Percentiles rank a stretch among this genome's conserved stretches.
Conservation (phyloP, 2,888 invertebrate genomes). For the Bombylius discolor region DNA sequence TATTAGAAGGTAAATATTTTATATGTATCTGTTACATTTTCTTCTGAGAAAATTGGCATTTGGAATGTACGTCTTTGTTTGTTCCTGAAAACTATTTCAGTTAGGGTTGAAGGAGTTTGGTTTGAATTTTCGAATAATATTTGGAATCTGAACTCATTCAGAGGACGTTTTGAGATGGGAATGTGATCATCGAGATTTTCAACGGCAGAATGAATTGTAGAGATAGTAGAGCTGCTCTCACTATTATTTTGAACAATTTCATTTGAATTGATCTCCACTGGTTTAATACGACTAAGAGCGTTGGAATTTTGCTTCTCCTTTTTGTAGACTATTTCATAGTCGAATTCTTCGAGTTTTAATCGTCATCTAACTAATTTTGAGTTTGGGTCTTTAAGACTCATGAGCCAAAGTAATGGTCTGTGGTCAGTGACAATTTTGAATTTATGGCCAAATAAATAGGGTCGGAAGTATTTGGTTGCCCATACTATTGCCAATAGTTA, state of each 20-base stretch:
- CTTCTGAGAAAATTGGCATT: neutral
- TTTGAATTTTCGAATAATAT: slow-evolving; percentile 7
- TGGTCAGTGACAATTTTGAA: no score
- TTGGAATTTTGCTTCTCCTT: slow-evolving; percentile 5
- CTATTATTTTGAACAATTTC: neutral
- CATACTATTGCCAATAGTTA: no score
- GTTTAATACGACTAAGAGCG: slow-evolving; percentile 3
- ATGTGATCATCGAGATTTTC: slow-evolving; percentile 11
- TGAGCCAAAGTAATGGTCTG: no score
- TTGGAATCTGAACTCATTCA: slow-evolving; percentile 15
- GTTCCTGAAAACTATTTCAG: slow-evolving; percentile 11
- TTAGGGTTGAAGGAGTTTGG: neutral
- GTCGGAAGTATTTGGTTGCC: slow-evolving; percentile 11
- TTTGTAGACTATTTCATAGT: slow-evolving; percentile 10
- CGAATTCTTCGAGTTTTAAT: no score
- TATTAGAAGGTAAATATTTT: slow-evolving; percentile 12
- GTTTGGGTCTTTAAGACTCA: no score
- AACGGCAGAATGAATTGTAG: neutral
- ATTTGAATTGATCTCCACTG: neutral
- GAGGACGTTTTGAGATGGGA: slow-evolving; percentile 11
- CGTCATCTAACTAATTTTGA: no score
- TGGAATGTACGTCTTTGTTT: slow-evolving; percentile 1
- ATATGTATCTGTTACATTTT: slow-evolving; percentile 2
- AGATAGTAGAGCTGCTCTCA: neutral
- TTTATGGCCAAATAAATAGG: no score